Conservation (phyloP, 1,140 invertebrate species). For the Apis florea region DNA sequence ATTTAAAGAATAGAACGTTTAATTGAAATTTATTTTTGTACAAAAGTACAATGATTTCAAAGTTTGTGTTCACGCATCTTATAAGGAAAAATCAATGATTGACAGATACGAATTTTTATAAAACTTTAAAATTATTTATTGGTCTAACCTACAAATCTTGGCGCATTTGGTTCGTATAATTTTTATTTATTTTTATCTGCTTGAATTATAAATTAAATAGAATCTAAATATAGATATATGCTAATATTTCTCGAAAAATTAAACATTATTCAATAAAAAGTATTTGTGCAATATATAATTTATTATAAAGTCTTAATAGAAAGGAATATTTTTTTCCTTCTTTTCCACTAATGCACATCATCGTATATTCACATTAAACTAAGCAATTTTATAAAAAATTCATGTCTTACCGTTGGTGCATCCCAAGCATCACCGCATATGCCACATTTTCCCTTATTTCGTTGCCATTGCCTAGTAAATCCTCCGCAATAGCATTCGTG, state of each 20-base stretch:
- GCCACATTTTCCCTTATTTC: conserved; percentile 90
- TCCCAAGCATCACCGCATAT: conserved; percentile 94
- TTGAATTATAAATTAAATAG: too few species aligned
- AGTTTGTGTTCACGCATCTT: background rate
- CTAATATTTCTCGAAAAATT: too few species aligned
- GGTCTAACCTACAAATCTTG: too few species aligned
- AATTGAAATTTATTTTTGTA: background rate
- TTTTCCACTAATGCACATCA: too few species aligned
- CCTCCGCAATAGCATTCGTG: conserved; percentile 95
- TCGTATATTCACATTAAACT: too few species aligned
- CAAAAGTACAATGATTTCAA: background rate
- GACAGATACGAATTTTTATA: background rate
- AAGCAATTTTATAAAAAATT: background rate
- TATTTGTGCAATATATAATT: background rate
- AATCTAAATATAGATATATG: too few species aligned
- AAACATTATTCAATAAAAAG: background rate
- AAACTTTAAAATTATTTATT: too few species aligned
- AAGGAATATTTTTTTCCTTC: background rate
- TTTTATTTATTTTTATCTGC: too few species aligned
- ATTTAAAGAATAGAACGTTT: background rate
- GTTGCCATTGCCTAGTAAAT: conserved; percentile 88
- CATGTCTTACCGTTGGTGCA: conserved; percentile 75
- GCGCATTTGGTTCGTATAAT: too few species aligned
- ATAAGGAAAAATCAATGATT: background rate
- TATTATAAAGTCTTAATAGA: too few species aligned